A percentile compares a stretch with the other conserved stretches of the same genome.
Conservation (phyloP, 35 echinoderm and acorn worm species). For the Lytechinus pictus region DNA sequence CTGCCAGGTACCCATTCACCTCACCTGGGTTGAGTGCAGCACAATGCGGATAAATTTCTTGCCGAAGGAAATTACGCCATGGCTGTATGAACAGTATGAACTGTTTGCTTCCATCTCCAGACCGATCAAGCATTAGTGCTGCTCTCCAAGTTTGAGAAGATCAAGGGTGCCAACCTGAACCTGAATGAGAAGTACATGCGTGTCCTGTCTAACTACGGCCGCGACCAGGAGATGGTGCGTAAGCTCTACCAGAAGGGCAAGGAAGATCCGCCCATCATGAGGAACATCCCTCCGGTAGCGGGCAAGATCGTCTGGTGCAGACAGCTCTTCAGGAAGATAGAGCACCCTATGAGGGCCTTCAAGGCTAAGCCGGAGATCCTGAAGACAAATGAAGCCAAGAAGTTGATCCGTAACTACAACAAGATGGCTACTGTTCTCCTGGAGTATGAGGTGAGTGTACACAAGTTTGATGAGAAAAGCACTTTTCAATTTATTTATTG, state of each 20-base stretch:
- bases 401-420: constrained; percentile 96
- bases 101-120: constrained; percentile 48
- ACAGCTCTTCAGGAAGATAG: constrained; percentile 92
- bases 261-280: constrained; percentile 83
- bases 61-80: too few species aligned
- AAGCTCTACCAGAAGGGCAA: constrained; percentile 97
- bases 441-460: constrained; percentile 88
- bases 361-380: constrained; percentile 94
- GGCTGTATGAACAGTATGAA: too few species aligned
- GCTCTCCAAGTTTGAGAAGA: constrained; percentile 95
- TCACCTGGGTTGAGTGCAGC: too few species aligned
- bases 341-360: constrained; percentile 94
- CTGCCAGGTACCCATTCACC: too few species aligned
- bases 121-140: constrained; percentile 95
- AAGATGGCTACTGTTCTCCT: constrained; percentile 98
- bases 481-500: too few species aligned
- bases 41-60: too few species aligned
- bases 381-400: constrained; percentile 92
- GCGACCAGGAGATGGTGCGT: constrained; percentile 93
- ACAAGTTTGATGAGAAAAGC: too few species aligned
- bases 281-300: constrained; percentile 91
- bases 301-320: constrained; percentile 98
- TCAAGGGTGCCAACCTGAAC: constrained; percentile 79
- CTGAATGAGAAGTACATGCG: constrained; percentile 98
- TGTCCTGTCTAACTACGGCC: constrained; percentile 86